These are phyloP conservation scores for Malacoraja senta DNA, from an alignment of 2,797 vertebrate genomes.

Conservation along the genomic window DNA sequence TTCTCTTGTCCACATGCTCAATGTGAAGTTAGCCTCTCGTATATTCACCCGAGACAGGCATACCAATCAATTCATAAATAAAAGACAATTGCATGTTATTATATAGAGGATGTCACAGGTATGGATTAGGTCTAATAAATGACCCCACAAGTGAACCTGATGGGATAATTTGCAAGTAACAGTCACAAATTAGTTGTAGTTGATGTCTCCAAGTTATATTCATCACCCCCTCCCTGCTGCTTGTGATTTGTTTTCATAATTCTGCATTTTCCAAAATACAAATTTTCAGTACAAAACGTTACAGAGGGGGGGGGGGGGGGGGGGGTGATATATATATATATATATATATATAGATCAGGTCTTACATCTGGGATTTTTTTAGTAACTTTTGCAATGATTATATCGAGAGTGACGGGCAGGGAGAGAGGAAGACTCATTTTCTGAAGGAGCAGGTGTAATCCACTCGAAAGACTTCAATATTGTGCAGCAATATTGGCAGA, in stretches of 20 bases:
- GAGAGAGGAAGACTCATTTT: not conserved
- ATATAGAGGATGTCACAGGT: not conserved
- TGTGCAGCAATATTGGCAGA: not conserved
- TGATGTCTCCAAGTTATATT: not conserved
- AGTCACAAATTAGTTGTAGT: conserved; percentile 18
- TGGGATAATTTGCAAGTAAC: conserved; percentile 1
- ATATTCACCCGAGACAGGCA: not conserved
- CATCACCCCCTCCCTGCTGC: not conserved
- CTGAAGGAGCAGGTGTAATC: not conserved
- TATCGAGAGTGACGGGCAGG: not conserved
- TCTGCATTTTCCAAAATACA: not conserved
- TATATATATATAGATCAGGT: not conserved
- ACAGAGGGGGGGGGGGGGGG: not conserved
- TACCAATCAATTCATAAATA: conserved; percentile 12
- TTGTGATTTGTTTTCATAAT: not conserved
- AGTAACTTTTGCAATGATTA: not conserved
- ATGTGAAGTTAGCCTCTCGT: conserved; percentile 18
- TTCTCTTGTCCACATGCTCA: not conserved
- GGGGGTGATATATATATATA: no score
- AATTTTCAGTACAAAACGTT: not conserved
- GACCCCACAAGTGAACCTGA: not conserved
- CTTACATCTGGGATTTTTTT: not conserved
- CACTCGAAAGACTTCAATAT: not conserved
- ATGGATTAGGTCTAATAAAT: not conserved
- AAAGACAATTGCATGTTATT: conserved; percentile 29